phyloP scores from a whole-genome alignment of 2,797 vertebrate species.

The Mionectes olivaceus region DNA sequence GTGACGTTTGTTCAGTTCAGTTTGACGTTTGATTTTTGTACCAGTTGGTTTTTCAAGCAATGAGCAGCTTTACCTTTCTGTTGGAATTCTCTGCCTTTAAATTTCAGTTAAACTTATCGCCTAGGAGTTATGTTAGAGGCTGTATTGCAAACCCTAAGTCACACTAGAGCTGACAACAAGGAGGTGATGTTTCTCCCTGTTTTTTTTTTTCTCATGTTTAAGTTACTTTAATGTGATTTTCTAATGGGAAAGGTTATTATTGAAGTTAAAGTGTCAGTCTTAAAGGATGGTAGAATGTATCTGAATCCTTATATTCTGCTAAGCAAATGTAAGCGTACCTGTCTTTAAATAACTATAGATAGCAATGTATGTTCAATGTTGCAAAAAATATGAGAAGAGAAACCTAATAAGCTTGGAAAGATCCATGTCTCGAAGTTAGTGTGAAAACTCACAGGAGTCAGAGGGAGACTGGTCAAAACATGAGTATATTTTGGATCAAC shows the following conservation, averaged over 20 bases:
- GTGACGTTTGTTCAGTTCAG: constrained; percentile 30
- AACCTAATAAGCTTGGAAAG: neutral
- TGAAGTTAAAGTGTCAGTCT: neutral
- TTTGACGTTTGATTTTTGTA: neutral
- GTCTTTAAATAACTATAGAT: neutral
- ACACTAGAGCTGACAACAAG: neutral
- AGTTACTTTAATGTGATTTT: neutral
- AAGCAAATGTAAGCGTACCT: neutral
- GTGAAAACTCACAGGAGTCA: neutral
- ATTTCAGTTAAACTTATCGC: neutral
- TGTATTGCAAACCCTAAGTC: neutral
- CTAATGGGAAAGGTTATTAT: neutral
- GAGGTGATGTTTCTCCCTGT: neutral
- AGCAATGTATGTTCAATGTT: neutral
- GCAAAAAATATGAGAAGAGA: neutral
- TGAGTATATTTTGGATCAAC: neutral
- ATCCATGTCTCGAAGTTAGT: neutral
- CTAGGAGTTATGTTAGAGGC: neutral
- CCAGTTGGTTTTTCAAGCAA: neutral
- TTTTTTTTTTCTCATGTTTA: neutral
- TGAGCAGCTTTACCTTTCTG: neutral
- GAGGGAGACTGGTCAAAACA: neutral
- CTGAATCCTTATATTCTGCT: neutral
- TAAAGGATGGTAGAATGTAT: neutral
- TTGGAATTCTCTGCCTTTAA: neutral